Conservation (phyloP, 2,888 invertebrate species). For the Leucania comma region DNA sequence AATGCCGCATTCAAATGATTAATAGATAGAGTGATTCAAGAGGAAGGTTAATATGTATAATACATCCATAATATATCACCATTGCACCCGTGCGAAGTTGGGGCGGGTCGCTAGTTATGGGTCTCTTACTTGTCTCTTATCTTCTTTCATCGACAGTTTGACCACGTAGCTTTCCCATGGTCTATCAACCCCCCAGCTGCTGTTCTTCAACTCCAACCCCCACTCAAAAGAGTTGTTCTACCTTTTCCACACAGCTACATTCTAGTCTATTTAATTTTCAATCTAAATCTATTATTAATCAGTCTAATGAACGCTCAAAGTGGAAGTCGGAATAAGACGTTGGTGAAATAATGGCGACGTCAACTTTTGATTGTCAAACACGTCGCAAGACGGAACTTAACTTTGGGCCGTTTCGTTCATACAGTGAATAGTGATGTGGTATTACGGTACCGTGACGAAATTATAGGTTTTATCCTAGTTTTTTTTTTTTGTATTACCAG, state of each 20-base stretch:
- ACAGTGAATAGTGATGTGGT: constrained; percentile 65
- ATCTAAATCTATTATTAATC: constrained; percentile 54
- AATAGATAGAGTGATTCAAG: too few species aligned
- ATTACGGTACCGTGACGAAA: not conserved
- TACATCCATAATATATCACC: too few species aligned
- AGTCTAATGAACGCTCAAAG: constrained; percentile 50
- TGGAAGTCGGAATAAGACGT: constrained; percentile 74
- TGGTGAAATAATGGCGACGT: constrained; percentile 78
- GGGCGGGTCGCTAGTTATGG: too few species aligned
- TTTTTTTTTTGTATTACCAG: too few species aligned
- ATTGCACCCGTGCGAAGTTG: too few species aligned
- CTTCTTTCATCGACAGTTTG: not conserved
- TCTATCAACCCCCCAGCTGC: not conserved
- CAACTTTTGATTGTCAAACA: constrained; percentile 87
- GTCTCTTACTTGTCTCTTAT: too few species aligned
- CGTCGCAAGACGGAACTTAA: constrained; percentile 77
- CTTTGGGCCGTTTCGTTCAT: constrained; percentile 77
- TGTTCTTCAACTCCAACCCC: not conserved
- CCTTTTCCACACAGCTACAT: not conserved
- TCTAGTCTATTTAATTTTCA: constrained; percentile 39
- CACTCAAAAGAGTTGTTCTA: not conserved
- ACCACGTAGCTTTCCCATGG: not conserved
- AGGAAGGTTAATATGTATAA: too few species aligned
- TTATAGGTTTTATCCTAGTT: not conserved
- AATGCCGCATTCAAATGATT: too few species aligned